A percentile compares a stretch with the other conserved stretches of the same genome.
Conservation (phyloP, 2,113 vertebrate species). For the Puma concolor region DNA sequence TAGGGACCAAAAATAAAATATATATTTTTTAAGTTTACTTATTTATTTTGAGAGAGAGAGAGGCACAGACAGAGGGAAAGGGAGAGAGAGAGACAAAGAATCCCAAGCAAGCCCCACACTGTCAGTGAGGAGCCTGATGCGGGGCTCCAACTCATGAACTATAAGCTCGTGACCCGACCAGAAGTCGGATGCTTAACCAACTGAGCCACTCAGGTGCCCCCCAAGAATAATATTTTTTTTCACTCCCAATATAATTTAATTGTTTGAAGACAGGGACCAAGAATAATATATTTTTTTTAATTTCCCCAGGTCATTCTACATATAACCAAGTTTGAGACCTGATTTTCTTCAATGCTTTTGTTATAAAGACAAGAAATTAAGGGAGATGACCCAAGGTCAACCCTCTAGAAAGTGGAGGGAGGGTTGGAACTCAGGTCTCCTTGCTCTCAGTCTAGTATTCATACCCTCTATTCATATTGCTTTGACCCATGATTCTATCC, state of each 20-base stretch:
- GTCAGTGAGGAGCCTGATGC: too few relatives aligned
- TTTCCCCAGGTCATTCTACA: background rate
- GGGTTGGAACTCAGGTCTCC: background rate
- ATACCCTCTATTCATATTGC: background rate
- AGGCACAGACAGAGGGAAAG: too few relatives aligned
- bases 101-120: too few relatives aligned
- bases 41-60: too few relatives aligned
- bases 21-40: background rate
- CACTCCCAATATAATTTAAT: too few relatives aligned
- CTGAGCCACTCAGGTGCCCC: too few relatives aligned
- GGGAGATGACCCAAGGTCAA: background rate
- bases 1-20: background rate
- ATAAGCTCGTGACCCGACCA: too few relatives aligned
- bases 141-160: too few relatives aligned
- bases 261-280: too few relatives aligned
- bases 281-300: background rate
- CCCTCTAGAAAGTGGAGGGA: background rate
- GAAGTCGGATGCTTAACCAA: too few relatives aligned
- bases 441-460: background rate
- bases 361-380: background rate
- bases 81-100: too few relatives aligned
- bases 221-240: too few relatives aligned
- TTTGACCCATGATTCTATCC: background rate
- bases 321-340: background rate
- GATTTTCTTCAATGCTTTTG: background rate